Percentiles rank a stretch among this genome's conserved stretches.
Conservation (phyloP, 1,140 invertebrate species). For the Anadara kagoshimensis region DNA sequence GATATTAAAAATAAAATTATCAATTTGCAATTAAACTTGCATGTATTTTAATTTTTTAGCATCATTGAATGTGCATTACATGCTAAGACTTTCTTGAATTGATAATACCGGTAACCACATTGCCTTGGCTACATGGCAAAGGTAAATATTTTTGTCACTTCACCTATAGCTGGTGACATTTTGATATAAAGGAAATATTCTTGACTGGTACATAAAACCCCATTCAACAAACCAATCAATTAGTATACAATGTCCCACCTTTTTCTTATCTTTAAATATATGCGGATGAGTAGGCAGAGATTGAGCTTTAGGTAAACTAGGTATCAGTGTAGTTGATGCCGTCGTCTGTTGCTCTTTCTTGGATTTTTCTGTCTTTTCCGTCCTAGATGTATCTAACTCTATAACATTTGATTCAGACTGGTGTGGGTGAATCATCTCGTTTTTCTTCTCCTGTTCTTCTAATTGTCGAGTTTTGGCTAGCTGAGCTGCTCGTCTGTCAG, state of each 20-base stretch:
- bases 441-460: constrained; percentile 45
- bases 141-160: no score
- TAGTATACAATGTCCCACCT: constrained; percentile 20
- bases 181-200: no score
- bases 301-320: constrained; percentile 65
- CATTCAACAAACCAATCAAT: no score
- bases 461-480: constrained; percentile 48
- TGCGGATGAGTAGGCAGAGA: constrained; percentile 59
- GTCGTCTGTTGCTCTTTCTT: constrained; percentile 43
- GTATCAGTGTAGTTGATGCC: constrained; percentile 53
- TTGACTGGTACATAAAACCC: no score
- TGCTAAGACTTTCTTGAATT: no score
- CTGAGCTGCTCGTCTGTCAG: constrained; percentile 56
- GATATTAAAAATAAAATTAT: no score
- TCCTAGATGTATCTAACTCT: constrained; percentile 37
- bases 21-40: no score
- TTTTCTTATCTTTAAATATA: constrained; percentile 61
- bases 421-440: constrained; percentile 3
- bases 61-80: no score
- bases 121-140: no score
- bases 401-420: constrained; percentile 18
- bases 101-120: no score
- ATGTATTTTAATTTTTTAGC: no score
- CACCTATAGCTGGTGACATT: no score
- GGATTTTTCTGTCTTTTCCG: constrained; percentile 25